These are phyloP conservation scores for Apis dorsata DNA, from an alignment of 1,140 invertebrate genomes.

Conservation along the genomic window DNA sequence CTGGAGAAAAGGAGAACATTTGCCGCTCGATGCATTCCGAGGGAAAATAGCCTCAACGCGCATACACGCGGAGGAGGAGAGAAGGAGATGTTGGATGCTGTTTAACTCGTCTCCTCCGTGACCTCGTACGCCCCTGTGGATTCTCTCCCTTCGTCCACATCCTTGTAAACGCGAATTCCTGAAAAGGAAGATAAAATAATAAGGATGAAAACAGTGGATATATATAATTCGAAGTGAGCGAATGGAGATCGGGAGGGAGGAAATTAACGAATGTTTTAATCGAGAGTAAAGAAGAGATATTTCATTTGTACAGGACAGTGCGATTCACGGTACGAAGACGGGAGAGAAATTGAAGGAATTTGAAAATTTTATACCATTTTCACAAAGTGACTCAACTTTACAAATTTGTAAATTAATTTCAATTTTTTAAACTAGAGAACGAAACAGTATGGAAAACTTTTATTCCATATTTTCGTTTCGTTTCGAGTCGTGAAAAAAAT, in stretches of 20 bases:
- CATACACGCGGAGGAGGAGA: background rate
- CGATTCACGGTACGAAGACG: no score
- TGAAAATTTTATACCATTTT: no score
- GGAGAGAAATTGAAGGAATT: no score
- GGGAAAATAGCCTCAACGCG: constrained; percentile 37
- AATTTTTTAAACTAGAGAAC: no score
- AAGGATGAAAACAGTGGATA: background rate
- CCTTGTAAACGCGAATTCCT: constrained; percentile 5
- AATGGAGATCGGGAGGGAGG: background rate
- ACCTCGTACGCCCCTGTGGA: background rate
- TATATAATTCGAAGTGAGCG: background rate
- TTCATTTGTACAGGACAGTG: no score
- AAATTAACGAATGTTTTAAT: background rate
- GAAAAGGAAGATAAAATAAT: background rate
- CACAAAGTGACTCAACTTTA: no score
- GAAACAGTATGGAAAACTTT: no score
- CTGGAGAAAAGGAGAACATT: background rate
- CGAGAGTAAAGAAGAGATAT: no score
- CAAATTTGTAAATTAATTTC: no score
- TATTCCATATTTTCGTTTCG: no score
- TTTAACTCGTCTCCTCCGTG: background rate
- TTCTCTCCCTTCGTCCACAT: background rate
- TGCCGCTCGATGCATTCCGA: constrained; percentile 7
- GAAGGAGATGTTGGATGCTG: constrained; percentile 5
- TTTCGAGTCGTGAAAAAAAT: no score